Conservation (phyloP, 1,140 invertebrate species). For the Sarcophaga peregrina region DNA sequence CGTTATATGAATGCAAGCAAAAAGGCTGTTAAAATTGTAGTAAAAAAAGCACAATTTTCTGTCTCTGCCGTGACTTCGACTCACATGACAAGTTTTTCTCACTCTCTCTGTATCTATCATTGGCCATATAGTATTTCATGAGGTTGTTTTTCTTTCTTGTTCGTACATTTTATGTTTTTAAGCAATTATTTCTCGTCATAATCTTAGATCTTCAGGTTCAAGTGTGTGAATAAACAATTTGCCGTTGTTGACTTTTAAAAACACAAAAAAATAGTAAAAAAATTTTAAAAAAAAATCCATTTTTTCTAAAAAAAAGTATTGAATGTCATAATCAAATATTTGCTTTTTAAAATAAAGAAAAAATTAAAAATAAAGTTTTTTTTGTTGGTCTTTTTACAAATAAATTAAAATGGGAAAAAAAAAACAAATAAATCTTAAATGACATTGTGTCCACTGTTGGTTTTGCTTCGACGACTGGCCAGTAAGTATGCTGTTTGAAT, state of each 20-base stretch:
- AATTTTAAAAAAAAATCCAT: neutral
- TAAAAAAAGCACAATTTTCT: neutral
- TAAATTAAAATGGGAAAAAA: no score
- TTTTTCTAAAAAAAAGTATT: no score
- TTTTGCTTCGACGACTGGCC: no score
- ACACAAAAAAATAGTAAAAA: no score
- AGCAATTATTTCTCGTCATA: slow-evolving; percentile 11
- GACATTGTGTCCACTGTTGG: neutral
- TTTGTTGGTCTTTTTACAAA: no score
- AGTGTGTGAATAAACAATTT: slow-evolving; percentile 18
- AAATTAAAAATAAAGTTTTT: no score
- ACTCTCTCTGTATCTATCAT: neutral
- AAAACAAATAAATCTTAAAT: neutral
- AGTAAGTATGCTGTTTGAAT: no score
- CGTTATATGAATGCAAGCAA: neutral
- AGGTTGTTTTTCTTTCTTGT: no score
- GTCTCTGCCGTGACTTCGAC: neutral
- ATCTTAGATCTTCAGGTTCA: slow-evolving; percentile 3
- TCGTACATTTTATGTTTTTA: neutral
- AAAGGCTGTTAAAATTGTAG: no score
- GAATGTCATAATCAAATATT: neutral
- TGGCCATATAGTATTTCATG: no score
- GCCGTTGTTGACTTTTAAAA: neutral
- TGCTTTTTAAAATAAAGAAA: neutral
- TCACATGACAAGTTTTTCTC: neutral